Base-by-base conservation (phyloP, 2,888 invertebrate species). In the Timema cristinae region DNA sequence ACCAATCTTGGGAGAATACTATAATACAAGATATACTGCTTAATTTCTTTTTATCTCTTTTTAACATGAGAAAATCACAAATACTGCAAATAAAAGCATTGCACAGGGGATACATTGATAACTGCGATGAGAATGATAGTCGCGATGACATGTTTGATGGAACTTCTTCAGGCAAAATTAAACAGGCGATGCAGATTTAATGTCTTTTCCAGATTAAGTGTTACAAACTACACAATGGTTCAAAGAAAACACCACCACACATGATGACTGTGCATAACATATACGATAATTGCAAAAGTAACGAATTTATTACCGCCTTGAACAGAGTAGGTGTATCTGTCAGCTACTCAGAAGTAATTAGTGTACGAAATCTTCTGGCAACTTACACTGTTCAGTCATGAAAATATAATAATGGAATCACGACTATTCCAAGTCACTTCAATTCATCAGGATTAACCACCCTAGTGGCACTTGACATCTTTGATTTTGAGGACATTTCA, bases 391-490 rank as follows among this genome's bases (percentile, higher is more conserved):
- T 56, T 15, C 0, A 56, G 8, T 13, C 13, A 16, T 56, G 56
- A 5, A 56, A 56, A 56, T 0, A 56, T 15, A 56, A 56, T 16
- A 56, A 56, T 56, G 56, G 13, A 56, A 56, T 11, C 56, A 56
- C 56, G 16, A 5, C 56, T 56, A 56, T 56, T 16, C 56, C 56
- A 56, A 56, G 56, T 56, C 56, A 56, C 56, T 56, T 56, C 56
- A 56, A 56, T 7, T 56, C 56, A 56, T 56, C 56, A 56, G 56
- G n/a, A 6, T 56, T 8, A n/a, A n/a, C n/a, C 16, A 11, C 56
- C 56, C 16, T 56, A 16, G 56, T 7, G 16, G 56, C 6, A 7
- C 56, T 56, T 16, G 56, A 56, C 5, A 6, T 6, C 56, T 56
- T 11, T 56, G 56, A 56, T 56, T 56, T 56, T 6, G 56, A 56